These are phyloP conservation scores for Drosophila leontia DNA, from an alignment of 1,140 invertebrate genomes.

Conservation along the genomic window DNA sequence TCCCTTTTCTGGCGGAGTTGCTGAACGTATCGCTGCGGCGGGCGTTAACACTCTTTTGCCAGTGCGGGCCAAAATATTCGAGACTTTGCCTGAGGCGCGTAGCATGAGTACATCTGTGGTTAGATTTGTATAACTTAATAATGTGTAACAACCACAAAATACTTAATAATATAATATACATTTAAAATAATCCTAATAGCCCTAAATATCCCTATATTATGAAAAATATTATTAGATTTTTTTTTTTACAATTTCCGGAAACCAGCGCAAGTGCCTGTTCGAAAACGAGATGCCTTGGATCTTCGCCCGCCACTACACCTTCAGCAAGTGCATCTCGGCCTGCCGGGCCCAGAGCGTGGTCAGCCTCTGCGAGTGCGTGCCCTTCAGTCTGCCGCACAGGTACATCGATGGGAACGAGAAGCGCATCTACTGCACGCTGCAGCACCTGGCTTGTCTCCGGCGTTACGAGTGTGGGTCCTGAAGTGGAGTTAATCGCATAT, in stretches of 20 bases:
- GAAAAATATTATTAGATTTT: accelerated
- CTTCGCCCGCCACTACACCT: constrained; percentile 61
- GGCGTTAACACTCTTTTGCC: constrained; percentile 56
- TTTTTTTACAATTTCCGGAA: neutral
- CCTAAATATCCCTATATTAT: neutral
- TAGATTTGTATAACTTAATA: neutral
- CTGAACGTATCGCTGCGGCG: constrained; percentile 43
- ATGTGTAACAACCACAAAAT: no score
- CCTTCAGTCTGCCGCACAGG: constrained; percentile 86
- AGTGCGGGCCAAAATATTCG: constrained; percentile 56
- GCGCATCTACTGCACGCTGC: constrained; percentile 75
- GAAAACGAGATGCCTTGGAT: constrained; percentile 84
- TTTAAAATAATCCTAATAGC: neutral
- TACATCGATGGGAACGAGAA: constrained; percentile 49
- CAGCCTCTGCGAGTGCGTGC: constrained; percentile 86
- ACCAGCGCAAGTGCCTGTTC: constrained; percentile 78
- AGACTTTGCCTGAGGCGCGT: constrained; percentile 67
- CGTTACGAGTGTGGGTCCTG: constrained; percentile 71
- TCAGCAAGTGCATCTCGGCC: constrained; percentile 86
- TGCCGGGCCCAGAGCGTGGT: constrained; percentile 86
- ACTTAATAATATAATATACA: neutral
- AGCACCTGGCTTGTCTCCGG: constrained; percentile 71
- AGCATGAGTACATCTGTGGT: constrained; percentile 56
- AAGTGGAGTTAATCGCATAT: constrained; percentile 36
- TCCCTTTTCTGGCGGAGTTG: constrained; percentile 62